Evolutionary conservation across 2,797 vertebrate species (phyloP), one percentile per base, ranked within the genome.

Genomic region (Ispidina lecontei): DNA sequence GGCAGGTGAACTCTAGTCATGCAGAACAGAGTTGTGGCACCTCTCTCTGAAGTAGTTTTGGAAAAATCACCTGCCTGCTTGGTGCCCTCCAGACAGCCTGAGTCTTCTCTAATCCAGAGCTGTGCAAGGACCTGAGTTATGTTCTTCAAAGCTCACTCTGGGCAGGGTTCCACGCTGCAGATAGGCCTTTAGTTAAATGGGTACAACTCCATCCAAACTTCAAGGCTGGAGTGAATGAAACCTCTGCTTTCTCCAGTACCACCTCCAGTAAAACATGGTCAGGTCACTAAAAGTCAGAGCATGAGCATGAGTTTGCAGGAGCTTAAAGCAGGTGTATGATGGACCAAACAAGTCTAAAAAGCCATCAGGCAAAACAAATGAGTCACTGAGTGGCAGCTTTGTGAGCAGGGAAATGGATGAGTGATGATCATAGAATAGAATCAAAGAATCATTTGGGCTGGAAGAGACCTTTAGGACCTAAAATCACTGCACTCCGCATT

Each of bases 81-180:
- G 11, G 26, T 0, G 0, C 33, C 31, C 28, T 43, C 41, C 0
- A 1, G 29, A 51, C n/a, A 49, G n/a, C 17, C 49, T 12, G 3
- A 31, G 10, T 14, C 58, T 58, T 39, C 7, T 60, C 18, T 75
- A 37, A 9, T 10, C 10, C 10, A 2, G 23, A 35, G 49, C 33
- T 58, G 72, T n/a, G 7, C 0, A 1, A 28, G 68, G 16, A 35
- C 20, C 22, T 14, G 11, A 23, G 21, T 26, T 14, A 13, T 19
- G 46, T 2, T 68, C 29, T 59, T 62, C 52, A 37, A 22, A 39
- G 25, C 11, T 82, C 26, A 5, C 0, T 54, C 25, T 7, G 25
- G 19, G 19, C 35, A 52, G 41, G 33, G 9, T n/a, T 80, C n/a
- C 23, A 13, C 29, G 16, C 46, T 58, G 41, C 7, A 68, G 41